Base-by-base conservation (phyloP, 2,888 invertebrate species). In the Phytoseiulus persimilis region DNA sequence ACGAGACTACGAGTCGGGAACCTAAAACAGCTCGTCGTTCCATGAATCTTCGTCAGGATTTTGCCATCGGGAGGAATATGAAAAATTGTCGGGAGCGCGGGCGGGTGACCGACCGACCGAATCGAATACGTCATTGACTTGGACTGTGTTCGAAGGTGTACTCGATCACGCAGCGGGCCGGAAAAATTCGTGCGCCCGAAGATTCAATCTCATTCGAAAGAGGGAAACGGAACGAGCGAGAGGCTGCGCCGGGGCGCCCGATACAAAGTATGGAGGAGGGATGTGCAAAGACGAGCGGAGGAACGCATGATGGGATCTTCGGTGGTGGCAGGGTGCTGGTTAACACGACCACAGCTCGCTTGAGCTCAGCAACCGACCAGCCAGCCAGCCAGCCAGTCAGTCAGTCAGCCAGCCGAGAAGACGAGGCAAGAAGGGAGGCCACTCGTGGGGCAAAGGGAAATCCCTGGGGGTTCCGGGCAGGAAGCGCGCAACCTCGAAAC, bases 401-500 rank as follows among this genome's bases (percentile, higher is more conserved):
- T n/a, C n/a, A n/a, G n/a, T n/a, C n/a, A n/a, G n/a, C n/a, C n/a
- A n/a, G n/a, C n/a, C n/a, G n/a, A n/a, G n/a, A n/a, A n/a, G n/a
- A n/a, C n/a, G n/a, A n/a, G n/a, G n/a, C n/a, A n/a, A n/a, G n/a
- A n/a, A n/a, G n/a, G n/a, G n/a, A n/a, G n/a, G n/a, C n/a, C n/a
- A n/a, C n/a, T 46, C 46, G 9, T 46, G 65, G 23, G 18, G 65
- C 5, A 28, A 23, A 65, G 14, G 65, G 9, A 18, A 65, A 14
- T 65, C 65, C 65, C 65, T 23, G 28, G 83, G 83, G 33, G 39
- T 45, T 11, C 87, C 28, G 87, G 14, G n/a, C 87, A 87, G 87
- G 87, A 87, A 87, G 87, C 18, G 87, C 87, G 33, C 84, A 87
- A 32, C 32, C 87, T 87, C 87, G n/a, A 87, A 87, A 33, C 87